Base-by-base conservation (phyloP, 2,888 invertebrate species). In the Dorcus parallelipipedus region DNA sequence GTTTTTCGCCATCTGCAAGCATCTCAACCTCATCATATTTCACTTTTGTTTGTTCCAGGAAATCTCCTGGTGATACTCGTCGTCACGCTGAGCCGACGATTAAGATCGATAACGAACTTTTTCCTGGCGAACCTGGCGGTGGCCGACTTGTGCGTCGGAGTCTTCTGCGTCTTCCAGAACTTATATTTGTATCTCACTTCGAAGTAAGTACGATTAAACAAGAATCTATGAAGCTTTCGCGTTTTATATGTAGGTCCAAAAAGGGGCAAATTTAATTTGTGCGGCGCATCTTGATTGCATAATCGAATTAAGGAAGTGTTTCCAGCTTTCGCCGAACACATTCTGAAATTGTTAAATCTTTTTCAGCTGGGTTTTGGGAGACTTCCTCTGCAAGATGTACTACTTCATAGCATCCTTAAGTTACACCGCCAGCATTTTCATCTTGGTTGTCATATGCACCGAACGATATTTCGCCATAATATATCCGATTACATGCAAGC, bases 131-230 rank as follows among this genome's bases (percentile, higher is more conserved):
- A 95, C 78, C 80, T 95, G 66, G 95, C 95, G 0, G 86, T 92
- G 54, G 95, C 95, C 3, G 95, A 95, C 78, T 85, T 95, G 67
- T 92, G 93, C 72, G 95, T 95, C n/a, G 93, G 93, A 7, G 84
- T 94, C 54, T 95, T 95, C 78, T 95, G 95, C 78, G 91, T 95
- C 56, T 90, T 92, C 76, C 95, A 95, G 76, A 95, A 93, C 74
- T 81, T 95, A 68, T 88, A 89, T 48, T 90, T 90, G 67, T 91
- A 92, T 76, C 82, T 92, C 56, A 87, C 89, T 68, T 86, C 86
- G 51, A 87, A 88, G 87, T 87, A 72, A 86, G 83, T 79, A 59
- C 20, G 3, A 20, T 20, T 20, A 20, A 20, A 20, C 20, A 20
- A 20, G 20, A 20, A 20, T 20, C 1, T 3, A 3, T 14, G 14